phyloP scores from a whole-genome alignment of 2,113 vertebrate genomes.

The Cyrtonyx montezumae region DNA sequence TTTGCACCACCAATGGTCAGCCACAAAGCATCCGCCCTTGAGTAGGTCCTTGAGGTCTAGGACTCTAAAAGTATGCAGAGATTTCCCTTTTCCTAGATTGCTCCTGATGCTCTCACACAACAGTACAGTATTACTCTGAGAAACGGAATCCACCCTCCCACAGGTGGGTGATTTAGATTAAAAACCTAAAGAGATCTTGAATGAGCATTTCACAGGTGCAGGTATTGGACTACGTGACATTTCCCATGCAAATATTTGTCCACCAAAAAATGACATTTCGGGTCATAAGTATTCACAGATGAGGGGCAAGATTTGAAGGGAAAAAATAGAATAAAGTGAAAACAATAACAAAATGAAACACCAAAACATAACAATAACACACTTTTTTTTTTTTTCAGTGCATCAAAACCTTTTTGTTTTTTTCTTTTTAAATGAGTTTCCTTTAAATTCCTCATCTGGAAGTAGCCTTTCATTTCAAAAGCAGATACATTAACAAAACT shows the following conservation, averaged over 20 bases:
- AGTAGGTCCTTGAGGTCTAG: background rate
- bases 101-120: background rate
- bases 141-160: background rate
- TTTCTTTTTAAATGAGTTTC: background rate
- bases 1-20: background rate
- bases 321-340: background rate
- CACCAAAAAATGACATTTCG: background rate
- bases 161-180: background rate
- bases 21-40: background rate
- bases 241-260: background rate
- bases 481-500: background rate
- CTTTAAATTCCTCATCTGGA: background rate
- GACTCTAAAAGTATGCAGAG: background rate
- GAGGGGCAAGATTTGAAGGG: background rate
- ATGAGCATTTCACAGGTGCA: background rate
- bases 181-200: background rate
- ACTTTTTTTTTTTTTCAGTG: background rate
- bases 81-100: background rate
- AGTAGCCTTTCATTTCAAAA: background rate
- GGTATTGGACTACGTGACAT: background rate
- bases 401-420: background rate
- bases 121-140: background rate
- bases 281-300: conserved; percentile 9
- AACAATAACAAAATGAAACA: background rate
- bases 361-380: background rate